Evolutionary conservation across 2,888 invertebrate species (phyloP).

Genomic region (Chloroclystis v-ata): DNA sequence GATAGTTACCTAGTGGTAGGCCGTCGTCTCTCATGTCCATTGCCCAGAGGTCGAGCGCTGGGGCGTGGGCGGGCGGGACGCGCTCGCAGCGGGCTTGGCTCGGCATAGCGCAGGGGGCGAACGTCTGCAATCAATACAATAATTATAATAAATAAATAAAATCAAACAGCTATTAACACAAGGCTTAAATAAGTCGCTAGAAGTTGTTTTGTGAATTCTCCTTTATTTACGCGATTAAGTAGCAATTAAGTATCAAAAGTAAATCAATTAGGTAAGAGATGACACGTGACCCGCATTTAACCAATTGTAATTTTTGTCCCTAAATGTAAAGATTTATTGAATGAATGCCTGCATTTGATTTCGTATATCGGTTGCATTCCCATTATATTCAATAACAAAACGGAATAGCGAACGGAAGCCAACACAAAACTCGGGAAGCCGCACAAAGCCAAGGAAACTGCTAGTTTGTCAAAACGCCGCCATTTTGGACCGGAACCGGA

Average conservation of each 20-base stretch:
- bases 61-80: conserved; percentile 55
- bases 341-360: too few relatives aligned
- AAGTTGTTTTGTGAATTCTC: too few relatives aligned
- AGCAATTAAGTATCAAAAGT: too few relatives aligned
- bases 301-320: too few relatives aligned
- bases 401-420: conserved; percentile 30
- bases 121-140: conserved; percentile 36
- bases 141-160: neutral
- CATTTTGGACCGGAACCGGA: conserved; percentile 60
- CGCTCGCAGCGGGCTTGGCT: conserved; percentile 61
- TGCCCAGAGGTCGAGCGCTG: conserved; percentile 39
- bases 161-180: too few relatives aligned
- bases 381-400: neutral
- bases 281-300: too few relatives aligned
- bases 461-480: conserved; percentile 47
- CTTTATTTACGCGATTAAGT: too few relatives aligned
- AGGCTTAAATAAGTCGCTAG: too few relatives aligned
- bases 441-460: conserved; percentile 43
- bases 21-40: conserved; percentile 60
- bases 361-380: too few relatives aligned
- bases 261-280: too few relatives aligned
- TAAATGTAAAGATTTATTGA: too few relatives aligned
- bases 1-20: conserved; percentile 54
- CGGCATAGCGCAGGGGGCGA: conserved; percentile 44
- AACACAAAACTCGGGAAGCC: conserved; percentile 38